These are phyloP conservation scores for Crotalus tigris DNA, from an alignment of 2,113 vertebrate genomes.

Conservation along the genomic window DNA sequence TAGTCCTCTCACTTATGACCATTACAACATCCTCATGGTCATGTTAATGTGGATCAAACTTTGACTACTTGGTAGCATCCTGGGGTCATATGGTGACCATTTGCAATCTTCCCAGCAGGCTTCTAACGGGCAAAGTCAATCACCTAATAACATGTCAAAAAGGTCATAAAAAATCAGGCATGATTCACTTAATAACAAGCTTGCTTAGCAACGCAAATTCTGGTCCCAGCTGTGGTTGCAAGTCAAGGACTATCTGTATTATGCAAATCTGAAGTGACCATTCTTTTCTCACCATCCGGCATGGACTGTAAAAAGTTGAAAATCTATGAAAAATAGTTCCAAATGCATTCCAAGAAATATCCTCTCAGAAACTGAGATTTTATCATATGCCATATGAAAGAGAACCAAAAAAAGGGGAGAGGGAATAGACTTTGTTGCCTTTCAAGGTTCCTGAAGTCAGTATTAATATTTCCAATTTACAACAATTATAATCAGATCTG, in stretches of 20 bases:
- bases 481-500: constrained; percentile 1
- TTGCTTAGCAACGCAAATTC: not conserved
- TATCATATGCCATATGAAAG: not conserved
- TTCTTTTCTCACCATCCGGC: not conserved
- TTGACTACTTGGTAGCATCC: too few species aligned
- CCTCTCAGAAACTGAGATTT: not conserved
- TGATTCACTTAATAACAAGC: not conserved
- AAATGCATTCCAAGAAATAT: not conserved
- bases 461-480: not conserved
- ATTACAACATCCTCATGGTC: too few species aligned
- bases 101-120: too few species aligned
- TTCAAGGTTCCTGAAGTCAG: not conserved
- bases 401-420: not conserved
- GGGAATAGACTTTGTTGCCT: not conserved
- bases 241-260: not conserved
- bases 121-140: too few species aligned
- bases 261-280: not conserved
- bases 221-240: not conserved
- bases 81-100: too few species aligned
- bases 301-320: not conserved
- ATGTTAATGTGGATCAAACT: too few species aligned
- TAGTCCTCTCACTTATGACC: too few species aligned
- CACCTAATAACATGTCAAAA: too few species aligned
- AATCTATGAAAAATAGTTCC: not conserved
- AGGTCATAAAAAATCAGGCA: not conserved